Base-by-base conservation (phyloP, 2,113 vertebrate genomes). In the Delphinus delphis region DNA sequence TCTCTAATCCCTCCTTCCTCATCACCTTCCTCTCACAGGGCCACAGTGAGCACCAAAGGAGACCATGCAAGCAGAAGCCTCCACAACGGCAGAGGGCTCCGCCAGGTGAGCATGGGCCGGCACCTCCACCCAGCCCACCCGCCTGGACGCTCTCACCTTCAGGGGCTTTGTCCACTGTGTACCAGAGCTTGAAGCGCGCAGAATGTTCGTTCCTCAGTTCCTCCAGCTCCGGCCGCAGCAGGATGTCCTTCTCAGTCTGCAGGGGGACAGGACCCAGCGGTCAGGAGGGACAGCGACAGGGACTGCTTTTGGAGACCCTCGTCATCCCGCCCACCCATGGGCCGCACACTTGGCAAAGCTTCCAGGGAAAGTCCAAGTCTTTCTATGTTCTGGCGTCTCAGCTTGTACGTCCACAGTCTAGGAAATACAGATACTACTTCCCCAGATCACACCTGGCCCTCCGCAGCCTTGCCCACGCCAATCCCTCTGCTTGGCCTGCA, bases 211-310 rank as follows among this genome's bases (percentile, higher is more conserved):
- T 99, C 97, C 98, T 98, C 81, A 99, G 98, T 65, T 99, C 99
- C 58, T 99, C 99, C 94, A 99, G 98, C 98, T 99, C 99, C 0
- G 99, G 95, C 2, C 99, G 99, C 47, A 99, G 95, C 97, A 99
- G 98, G 96, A 99, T 99, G 96, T 99, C 99, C 97, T 99, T 99
- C 98, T 99, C 99, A 0, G 99, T 99, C 99, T 99, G 98, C 13
- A 33, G 88, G 90, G 18, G 38, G 21, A 86, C 82, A 58, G 15
- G 77, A 95, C 53, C 71, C 71, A 1, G 3, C 0, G 5, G 84
- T 93, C 92, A 97, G 67, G 70, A 83, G 21, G 26, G 6, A 2
- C 1, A 38, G 55, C 0, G 8, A 15, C 82, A 36, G 38, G 55
- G 70, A 9, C 47, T 14, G 44, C 25, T n/a, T 33, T 15, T 8